Conservation (phyloP, 64 coral and sea anemone genomes). For the Montipora efflorescens region DNA sequence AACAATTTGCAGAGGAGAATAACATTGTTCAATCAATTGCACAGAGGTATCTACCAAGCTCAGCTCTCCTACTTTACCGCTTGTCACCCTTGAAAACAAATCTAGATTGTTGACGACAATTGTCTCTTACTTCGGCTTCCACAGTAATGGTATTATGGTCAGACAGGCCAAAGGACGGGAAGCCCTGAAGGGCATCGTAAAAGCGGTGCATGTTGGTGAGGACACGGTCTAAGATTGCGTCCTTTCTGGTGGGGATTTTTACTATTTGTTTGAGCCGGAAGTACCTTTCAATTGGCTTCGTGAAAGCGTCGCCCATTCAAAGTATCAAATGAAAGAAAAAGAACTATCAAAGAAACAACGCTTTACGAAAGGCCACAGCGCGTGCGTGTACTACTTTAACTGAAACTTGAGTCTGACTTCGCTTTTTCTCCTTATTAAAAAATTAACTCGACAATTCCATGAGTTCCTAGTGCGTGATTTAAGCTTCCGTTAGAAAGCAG, state of each 20-base stretch:
- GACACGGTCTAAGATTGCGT: not conserved
- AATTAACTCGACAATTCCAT: no score
- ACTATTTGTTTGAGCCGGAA: not conserved
- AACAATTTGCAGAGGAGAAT: not conserved
- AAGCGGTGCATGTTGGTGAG: not conserved
- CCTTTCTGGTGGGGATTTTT: not conserved
- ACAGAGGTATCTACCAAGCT: constrained; percentile 24
- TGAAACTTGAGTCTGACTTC: no score
- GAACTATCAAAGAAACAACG: no score
- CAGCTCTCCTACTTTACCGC: not conserved
- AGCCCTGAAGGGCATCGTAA: not conserved
- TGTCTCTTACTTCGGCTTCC: not conserved
- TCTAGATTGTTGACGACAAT: constrained; percentile 7
- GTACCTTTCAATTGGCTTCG: not conserved
- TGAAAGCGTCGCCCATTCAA: not conserved
- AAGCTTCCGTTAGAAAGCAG: no score
- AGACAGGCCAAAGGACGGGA: not conserved
- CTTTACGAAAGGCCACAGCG: no score
- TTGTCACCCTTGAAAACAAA: constrained; percentile 16
- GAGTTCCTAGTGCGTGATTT: no score
- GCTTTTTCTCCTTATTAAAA: no score
- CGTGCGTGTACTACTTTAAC: no score
- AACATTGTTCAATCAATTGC: constrained; percentile 13
- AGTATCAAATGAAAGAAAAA: no score
- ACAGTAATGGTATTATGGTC: not conserved